Conservation (phyloP, 1,140 invertebrate genomes). For the Manduca sexta region DNA sequence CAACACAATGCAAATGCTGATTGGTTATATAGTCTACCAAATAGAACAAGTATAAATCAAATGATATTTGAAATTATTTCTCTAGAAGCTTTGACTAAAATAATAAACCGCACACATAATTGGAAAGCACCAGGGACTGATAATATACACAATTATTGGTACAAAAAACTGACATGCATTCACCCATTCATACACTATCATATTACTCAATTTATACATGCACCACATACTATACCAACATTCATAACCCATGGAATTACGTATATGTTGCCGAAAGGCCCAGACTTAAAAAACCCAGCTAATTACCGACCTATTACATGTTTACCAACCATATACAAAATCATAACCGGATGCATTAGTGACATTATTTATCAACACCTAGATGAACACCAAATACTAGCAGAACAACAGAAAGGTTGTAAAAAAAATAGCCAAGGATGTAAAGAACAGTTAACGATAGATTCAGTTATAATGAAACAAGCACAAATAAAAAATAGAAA, state of each 20-base stretch:
- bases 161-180: constrained; percentile 14
- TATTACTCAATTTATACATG: constrained; percentile 12
- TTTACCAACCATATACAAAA: constrained; percentile 16
- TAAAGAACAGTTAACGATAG: constrained; percentile 14
- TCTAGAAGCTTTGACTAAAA: neutral
- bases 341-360: constrained; percentile 10
- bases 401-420: constrained; percentile 17
- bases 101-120: constrained; percentile 7
- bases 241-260: constrained; percentile 13
- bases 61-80: neutral
- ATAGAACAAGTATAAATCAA: too few species aligned
- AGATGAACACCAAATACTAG: constrained; percentile 3
- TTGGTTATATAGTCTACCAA: too few species aligned
- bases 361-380: constrained; percentile 10
- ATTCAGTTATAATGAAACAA: constrained; percentile 7
- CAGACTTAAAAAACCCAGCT: constrained; percentile 9
- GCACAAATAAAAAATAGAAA: constrained; percentile 8
- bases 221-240: constrained; percentile 9
- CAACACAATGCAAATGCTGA: too few species aligned
- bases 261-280: constrained; percentile 13
- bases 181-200: constrained; percentile 10
- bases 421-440: constrained; percentile 7
- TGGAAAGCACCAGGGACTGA: constrained; percentile 20
- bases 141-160: constrained; percentile 21
- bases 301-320: constrained; percentile 19